Percentiles rank a stretch among this genome's conserved stretches.
Evolutionary conservation across 2,797 vertebrate species (phyloP).

Genomic region (Manis crassicaudata): DNA sequence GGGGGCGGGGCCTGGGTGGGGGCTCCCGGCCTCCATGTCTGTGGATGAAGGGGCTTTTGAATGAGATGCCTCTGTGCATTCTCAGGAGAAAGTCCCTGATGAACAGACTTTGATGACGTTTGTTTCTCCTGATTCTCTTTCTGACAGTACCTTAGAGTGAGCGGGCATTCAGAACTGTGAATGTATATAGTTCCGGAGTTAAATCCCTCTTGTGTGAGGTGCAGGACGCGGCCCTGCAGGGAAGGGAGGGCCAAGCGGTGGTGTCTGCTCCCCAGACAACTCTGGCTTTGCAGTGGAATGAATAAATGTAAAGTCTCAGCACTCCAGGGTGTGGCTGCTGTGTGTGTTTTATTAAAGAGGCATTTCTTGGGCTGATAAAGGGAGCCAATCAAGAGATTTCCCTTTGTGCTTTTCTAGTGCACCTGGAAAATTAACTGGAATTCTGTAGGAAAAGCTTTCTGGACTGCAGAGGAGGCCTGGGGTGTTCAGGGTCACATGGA

Average conservation of each 20-base stretch:
- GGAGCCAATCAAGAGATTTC: neutral
- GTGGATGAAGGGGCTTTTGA: slow-evolving; percentile 63
- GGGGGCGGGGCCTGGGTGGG: rapidly evolving
- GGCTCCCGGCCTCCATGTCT: neutral
- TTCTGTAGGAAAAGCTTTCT: neutral
- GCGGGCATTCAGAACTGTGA: neutral
- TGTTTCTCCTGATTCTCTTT: neutral
- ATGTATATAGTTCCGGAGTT: neutral
- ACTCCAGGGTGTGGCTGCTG: slow-evolving; percentile 51
- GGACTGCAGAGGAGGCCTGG: rapidly evolving
- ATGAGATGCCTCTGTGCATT: neutral
- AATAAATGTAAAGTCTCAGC: slow-evolving; percentile 76
- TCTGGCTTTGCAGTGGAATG: slow-evolving; percentile 73
- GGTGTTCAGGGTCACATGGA: neutral
- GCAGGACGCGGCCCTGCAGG: neutral
- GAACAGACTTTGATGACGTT: slow-evolving; percentile 63
- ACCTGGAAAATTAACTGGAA: neutral
- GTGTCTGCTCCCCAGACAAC: neutral
- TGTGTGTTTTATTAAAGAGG: slow-evolving; percentile 50
- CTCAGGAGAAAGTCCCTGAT: slow-evolving; percentile 49
- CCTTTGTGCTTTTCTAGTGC: neutral
- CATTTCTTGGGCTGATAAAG: slow-evolving; percentile 38
- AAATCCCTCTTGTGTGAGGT: neutral
- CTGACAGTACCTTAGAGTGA: neutral
- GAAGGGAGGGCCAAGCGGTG: neutral